Evolutionary conservation across 1,140 invertebrate species (phyloP), one percentile per base, ranked within the genome.

Genomic region (Mycetomoellerius zeteki): DNA sequence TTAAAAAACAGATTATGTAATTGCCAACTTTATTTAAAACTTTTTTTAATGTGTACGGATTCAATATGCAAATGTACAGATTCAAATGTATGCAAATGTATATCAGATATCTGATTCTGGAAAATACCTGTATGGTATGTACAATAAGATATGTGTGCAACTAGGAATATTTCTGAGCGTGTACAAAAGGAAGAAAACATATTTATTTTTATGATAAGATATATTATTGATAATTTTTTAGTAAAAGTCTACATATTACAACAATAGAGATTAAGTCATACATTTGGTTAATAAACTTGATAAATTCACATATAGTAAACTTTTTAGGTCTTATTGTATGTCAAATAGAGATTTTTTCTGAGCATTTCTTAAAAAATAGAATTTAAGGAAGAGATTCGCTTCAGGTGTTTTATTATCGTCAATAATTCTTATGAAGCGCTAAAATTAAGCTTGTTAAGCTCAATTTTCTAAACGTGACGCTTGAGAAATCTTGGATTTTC

Each of bases 271-370:
- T 73, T 56, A 54, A 73, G 5, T 56, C 4, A 73, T 33, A 16
- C 1, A 30, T 19, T 47, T 24, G 16, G 2, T 27, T 30, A 6
- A 30, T 50, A 30, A 72, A 52, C 21, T 71, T 33, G 27, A n/a
- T 30, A 33, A 73, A 73, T 19, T 73, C n/a, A 14, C 16, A n/a
- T 19, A 8, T 73, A 73, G 8, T 73, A 30, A 73, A 73, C 19
- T 56, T 30, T 27, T 72, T 52, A 72, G 19, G 21, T 52, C 3
- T 72, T 72, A 52, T 71, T 10, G 6, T 33, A 27, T 21, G 50
- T 56, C 6, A 10, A 24, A 71, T 3, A 33, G 8, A 37, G 19
- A 33, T 56, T 47, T n/a, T 19, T 76, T 30, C 6, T 24, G n/a
- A 2, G 0, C 21, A 33, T 33, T 8, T 43, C 12, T 43, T 43